Percentiles rank a stretch among this genome's conserved stretches.
Conservation (phyloP, 2,888 invertebrate genomes). For the Agapostemon virescens region DNA sequence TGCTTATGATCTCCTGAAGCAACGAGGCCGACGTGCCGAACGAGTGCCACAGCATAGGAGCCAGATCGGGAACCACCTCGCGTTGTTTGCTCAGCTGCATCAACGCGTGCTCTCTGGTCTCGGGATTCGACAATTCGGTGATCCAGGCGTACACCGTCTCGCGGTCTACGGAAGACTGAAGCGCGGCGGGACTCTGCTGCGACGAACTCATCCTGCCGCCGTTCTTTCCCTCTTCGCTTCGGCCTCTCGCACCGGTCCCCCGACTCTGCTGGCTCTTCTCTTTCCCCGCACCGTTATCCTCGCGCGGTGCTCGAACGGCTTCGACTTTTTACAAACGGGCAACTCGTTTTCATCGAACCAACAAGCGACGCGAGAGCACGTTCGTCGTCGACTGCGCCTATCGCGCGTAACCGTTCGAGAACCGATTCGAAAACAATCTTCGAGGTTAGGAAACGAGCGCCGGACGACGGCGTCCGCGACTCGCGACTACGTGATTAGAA, state of each 20-base stretch:
- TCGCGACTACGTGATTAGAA: background rate
- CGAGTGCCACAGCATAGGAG: constrained; percentile 99
- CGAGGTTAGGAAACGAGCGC: constrained; percentile 12
- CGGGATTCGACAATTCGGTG: constrained; percentile 94
- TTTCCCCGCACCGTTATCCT: too few species aligned
- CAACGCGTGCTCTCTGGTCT: constrained; percentile 97
- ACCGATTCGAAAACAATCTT: background rate
- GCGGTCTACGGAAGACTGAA: constrained; percentile 88
- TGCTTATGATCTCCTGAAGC: constrained; percentile 97
- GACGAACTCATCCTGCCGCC: constrained; percentile 85
- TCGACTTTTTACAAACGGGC: too few species aligned
- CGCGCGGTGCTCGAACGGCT: too few species aligned
- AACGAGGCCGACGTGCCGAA: constrained; percentile 98
- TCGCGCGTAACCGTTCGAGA: too few species aligned
- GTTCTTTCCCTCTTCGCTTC: background rate
- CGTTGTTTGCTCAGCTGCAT: constrained; percentile 94
- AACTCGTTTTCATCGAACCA: too few species aligned
- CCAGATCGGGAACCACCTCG: constrained; percentile 96
- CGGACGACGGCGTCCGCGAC: background rate
- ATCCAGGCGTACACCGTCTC: constrained; percentile 97
- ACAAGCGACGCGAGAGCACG: too few species aligned
- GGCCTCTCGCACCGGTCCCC: too few species aligned
- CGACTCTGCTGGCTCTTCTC: too few species aligned
- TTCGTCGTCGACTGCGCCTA: background rate
- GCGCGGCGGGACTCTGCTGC: constrained; percentile 89